phyloP scores from a whole-genome alignment of 2,113 vertebrate species.

The Kobus ellipsiprymnus region DNA sequence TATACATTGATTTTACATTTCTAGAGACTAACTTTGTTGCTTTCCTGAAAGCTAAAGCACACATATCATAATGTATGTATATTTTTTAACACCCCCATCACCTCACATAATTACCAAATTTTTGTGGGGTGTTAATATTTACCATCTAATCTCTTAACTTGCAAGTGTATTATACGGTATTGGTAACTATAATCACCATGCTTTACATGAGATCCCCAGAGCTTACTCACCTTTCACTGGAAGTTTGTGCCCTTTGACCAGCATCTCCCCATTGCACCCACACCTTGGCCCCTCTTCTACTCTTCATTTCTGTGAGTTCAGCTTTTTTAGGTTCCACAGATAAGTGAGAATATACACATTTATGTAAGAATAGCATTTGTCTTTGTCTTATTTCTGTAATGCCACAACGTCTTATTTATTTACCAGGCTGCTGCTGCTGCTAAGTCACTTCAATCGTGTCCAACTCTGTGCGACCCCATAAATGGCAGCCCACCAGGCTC shows the following conservation, averaged over 20 bases:
- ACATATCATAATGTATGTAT: background rate
- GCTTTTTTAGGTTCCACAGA: background rate
- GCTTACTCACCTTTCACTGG: background rate
- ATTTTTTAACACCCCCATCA: background rate
- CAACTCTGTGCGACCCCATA: no score
- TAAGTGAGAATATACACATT: background rate
- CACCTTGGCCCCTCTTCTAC: background rate
- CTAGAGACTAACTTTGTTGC: background rate
- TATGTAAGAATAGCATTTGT: background rate
- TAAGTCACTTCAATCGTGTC: no score
- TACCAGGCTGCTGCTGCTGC: background rate
- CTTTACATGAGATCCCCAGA: background rate
- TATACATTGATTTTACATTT: background rate
- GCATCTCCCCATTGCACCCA: no score
- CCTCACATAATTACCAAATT: background rate
- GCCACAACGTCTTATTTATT: background rate
- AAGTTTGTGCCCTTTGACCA: background rate
- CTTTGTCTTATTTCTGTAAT: background rate
- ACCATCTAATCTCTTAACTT: background rate
- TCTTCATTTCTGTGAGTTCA: background rate
- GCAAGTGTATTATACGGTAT: accelerated
- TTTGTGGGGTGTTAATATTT: background rate
- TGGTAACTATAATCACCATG: background rate
- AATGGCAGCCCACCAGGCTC: no score
- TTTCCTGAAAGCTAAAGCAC: background rate